phyloP scores from a whole-genome alignment of 1,140 invertebrate genomes.

The Idris sp. region DNA sequence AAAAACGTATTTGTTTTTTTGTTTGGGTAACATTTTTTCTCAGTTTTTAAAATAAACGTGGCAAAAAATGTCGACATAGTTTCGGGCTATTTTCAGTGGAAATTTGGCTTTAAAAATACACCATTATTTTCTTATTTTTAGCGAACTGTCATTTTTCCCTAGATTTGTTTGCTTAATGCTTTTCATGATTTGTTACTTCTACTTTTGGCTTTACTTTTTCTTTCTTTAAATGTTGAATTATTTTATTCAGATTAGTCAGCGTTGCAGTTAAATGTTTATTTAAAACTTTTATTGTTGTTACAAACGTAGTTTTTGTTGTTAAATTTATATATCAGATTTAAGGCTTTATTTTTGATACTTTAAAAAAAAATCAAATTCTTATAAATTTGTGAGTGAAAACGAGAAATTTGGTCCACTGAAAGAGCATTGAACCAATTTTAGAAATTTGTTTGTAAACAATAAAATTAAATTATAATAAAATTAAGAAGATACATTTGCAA shows the following conservation, averaged over 20 bases:
- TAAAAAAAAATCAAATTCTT: no score
- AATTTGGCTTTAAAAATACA: constrained; percentile 33
- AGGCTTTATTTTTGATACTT: no score
- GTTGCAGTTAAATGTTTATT: no score
- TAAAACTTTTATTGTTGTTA: no score
- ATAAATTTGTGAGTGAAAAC: constrained; percentile 4
- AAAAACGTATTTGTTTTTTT: constrained; percentile 4
- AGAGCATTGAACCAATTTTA: constrained; percentile 43
- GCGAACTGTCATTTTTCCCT: constrained; percentile 13
- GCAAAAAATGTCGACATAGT: constrained; percentile 43
- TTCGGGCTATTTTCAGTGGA: constrained; percentile 42
- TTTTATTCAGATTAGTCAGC: no score
- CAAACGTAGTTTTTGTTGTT: no score
- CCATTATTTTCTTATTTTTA: constrained; percentile 35
- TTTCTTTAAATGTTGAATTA: no score
- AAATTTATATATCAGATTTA: no score
- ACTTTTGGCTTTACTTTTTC: no score
- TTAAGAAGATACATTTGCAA: neutral
- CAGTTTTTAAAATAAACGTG: constrained; percentile 35
- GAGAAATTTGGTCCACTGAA: constrained; percentile 1
- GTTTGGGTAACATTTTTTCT: constrained; percentile 10
- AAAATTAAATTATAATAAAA: constrained; percentile 2
- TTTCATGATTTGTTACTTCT: no score
- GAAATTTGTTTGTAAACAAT: constrained; percentile 36
- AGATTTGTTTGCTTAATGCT: no score